A percentile compares a stretch with the other conserved stretches of the same genome.
These are phyloP conservation scores for Tiliqua scincoides DNA, from an alignment of 2,113 vertebrate species.

Conservation along the genomic window DNA sequence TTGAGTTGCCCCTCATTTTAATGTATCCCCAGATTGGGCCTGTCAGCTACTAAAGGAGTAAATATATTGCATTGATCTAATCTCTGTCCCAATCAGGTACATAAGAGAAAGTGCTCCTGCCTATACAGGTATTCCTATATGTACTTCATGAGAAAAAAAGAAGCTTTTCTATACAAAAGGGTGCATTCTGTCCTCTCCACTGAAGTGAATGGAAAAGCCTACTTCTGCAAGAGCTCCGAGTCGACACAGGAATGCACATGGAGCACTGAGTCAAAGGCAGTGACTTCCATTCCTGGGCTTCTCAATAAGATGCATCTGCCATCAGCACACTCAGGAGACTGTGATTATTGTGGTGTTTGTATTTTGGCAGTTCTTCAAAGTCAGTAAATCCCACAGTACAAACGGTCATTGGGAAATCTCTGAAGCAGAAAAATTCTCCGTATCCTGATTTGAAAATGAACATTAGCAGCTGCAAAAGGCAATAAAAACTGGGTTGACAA, in stretches of 20 bases:
- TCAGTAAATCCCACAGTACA: conserved; percentile 2
- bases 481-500: conserved; percentile 1
- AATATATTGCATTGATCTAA: not conserved
- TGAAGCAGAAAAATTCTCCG: conserved; percentile 28
- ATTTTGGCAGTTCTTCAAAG: conserved; percentile 3
- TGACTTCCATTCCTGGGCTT: conserved; percentile 10
- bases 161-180: not conserved
- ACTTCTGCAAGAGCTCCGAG: not conserved
- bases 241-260: not conserved
- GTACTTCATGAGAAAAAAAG: not conserved
- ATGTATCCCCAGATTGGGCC: not conserved
- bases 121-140: not conserved
- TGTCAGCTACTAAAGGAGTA: not conserved
- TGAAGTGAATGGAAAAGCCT: not conserved
- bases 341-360: not conserved
- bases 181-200: not conserved
- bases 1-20: too few relatives aligned
- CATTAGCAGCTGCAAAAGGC: not conserved
- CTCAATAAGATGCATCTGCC: conserved; percentile 8
- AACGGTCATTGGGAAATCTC: conserved; percentile 27
- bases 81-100: not conserved
- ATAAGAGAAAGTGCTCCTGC: not conserved
- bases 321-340: conserved; percentile 30
- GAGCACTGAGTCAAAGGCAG: not conserved
- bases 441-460: conserved; percentile 24